Evolutionary conservation across 2,113 vertebrate species (phyloP).

Genomic region (Psammodynastes pulverulentus): DNA sequence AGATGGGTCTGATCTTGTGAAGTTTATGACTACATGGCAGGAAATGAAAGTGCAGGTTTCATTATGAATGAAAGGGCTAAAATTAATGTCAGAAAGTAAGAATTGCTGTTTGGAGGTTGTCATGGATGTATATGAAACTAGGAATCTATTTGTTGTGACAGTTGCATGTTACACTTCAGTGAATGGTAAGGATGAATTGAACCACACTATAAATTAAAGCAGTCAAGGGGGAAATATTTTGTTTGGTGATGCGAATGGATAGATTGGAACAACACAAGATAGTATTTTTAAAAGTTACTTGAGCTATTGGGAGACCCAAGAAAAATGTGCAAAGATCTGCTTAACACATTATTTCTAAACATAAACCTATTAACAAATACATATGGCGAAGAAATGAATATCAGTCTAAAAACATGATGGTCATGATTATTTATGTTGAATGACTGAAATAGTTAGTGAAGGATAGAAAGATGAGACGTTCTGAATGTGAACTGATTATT

Average conservation of each 20-base stretch:
- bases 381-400: not conserved
- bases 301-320: not conserved
- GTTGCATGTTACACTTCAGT: not conserved
- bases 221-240: not conserved
- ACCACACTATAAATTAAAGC: not conserved
- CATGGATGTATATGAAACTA: not conserved
- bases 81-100: not conserved
- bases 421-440: not conserved
- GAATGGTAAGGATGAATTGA: not conserved
- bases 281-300: not conserved
- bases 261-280: not conserved
- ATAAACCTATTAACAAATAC: not conserved
- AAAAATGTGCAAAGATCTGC: not conserved
- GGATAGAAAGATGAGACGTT: not conserved
- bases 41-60: not conserved
- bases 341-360: not conserved
- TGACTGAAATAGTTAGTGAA: not conserved
- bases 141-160: not conserved
- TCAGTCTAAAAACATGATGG: not conserved
- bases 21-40: not conserved
- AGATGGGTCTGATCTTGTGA: not conserved
- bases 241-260: not conserved
- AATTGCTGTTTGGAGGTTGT: not conserved
- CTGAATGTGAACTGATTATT: not conserved
- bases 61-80: not conserved